These are phyloP conservation scores for Zaprionus obscuricornis DNA, from an alignment of 2,888 invertebrate genomes.

Conservation along the genomic window DNA sequence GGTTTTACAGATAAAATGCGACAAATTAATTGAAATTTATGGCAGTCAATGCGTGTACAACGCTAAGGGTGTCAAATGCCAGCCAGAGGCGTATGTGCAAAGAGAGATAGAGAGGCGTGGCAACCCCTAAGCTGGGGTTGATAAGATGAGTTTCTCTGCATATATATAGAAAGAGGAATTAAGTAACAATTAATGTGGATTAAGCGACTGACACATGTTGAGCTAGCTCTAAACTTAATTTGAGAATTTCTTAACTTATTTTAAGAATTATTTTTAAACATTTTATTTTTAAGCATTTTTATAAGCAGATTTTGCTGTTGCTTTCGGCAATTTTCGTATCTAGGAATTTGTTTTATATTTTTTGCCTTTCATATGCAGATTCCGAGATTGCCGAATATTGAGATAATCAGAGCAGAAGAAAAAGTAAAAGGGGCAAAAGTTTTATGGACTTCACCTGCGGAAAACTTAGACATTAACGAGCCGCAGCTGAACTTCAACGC, in stretches of 20 bases:
- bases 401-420: constrained; percentile 25
- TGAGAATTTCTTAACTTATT: too few relatives aligned
- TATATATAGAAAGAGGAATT: constrained; percentile 38
- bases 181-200: constrained; percentile 63
- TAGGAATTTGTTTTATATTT: constrained; percentile 19
- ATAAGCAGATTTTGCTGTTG: constrained; percentile 2
- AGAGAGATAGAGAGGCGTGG: constrained; percentile 1
- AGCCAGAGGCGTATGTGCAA: too few relatives aligned
- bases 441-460: constrained; percentile 39
- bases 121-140: too few relatives aligned
- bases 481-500: constrained; percentile 14
- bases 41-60: constrained; percentile 53
- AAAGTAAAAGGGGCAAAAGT: too few relatives aligned
- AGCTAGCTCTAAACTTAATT: too few relatives aligned
- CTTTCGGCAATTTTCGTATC: constrained; percentile 25
- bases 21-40: constrained; percentile 75
- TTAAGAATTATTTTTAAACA: neutral
- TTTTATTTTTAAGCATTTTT: constrained; percentile 6
- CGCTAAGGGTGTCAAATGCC: neutral
- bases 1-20: constrained; percentile 56
- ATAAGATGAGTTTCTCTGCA: constrained; percentile 8
- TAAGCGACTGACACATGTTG: constrained; percentile 31
- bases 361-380: constrained; percentile 33
- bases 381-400: constrained; percentile 4
- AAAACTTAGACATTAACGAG: constrained; percentile 42